Percentiles rank a stretch among this genome's conserved stretches.
Conservation (phyloP, 2,888 invertebrate species). For the Anarsia innoxiella region DNA sequence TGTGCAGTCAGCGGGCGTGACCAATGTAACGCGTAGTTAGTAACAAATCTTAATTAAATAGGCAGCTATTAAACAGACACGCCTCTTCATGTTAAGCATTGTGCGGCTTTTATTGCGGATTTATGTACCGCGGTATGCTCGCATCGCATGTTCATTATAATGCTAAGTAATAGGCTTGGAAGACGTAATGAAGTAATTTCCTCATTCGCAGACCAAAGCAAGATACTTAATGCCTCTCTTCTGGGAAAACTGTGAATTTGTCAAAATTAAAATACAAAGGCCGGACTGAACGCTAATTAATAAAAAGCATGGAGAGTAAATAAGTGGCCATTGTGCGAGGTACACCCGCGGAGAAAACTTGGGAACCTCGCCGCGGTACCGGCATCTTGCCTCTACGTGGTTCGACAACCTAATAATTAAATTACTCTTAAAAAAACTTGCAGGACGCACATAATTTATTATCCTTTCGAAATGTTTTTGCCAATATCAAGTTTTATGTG, state of each 20-base stretch:
- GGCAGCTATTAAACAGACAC: conserved; percentile 24
- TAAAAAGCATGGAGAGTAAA: conserved; percentile 54
- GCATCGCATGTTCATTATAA: conserved; percentile 38
- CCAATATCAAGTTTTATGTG: conserved; percentile 5
- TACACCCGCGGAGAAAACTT: conserved; percentile 10
- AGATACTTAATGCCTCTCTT: conserved; percentile 25
- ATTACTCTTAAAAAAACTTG: conserved; percentile 17
- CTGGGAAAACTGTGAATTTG: conserved; percentile 56
- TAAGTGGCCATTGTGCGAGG: conserved; percentile 59
- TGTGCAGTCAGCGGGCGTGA: conserved; percentile 19
- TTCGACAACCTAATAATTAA: conserved; percentile 20
- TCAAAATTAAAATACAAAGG: conserved; percentile 68
- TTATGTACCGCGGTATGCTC: conserved; percentile 13
- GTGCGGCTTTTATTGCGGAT: conserved; percentile 30
- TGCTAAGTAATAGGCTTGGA: conserved; percentile 27
- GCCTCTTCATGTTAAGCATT: conserved; percentile 16
- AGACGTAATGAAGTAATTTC: conserved; percentile 39
- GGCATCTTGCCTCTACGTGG: conserved; percentile 13
- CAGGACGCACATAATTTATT: conserved; percentile 13
- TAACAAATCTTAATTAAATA: conserved; percentile 27
- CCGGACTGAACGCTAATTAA: conserved; percentile 50
- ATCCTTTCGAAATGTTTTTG: conserved; percentile 3
- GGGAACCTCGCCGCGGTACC: conserved; percentile 6
- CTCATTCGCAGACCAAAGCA: conserved; percentile 19
- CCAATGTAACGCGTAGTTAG: conserved; percentile 29